These are phyloP conservation scores for Drosophila nannoptera DNA, from an alignment of 1,140 invertebrate species.

Conservation along the genomic window DNA sequence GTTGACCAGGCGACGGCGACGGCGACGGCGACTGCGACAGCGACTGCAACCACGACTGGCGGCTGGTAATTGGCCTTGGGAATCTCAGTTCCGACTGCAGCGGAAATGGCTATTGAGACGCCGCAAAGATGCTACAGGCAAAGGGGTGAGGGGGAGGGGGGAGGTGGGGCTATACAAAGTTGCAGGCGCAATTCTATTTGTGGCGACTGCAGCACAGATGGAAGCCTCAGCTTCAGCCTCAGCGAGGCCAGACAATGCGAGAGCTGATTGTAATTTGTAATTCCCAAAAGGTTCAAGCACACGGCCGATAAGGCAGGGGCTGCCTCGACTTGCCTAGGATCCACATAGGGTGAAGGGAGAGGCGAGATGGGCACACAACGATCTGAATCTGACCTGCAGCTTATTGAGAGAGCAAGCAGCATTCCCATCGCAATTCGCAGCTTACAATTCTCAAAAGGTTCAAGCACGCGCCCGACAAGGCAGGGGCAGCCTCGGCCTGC, in stretches of 20 bases:
- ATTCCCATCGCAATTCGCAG: no score
- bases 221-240: no score
- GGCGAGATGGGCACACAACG: no score
- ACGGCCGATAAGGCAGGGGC: background rate
- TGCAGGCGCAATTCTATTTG: slow-evolving; percentile 1
- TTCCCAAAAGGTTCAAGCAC: background rate
- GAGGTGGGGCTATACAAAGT: slow-evolving; percentile 7
- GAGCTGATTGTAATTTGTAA: background rate
- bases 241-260: background rate
- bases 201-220: background rate
- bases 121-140: slow-evolving; percentile 5
- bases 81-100: background rate
- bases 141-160: background rate
- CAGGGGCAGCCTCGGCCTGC: no score
- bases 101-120: background rate
- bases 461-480: no score
- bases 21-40: background rate
- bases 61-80: slow-evolving; percentile 1
- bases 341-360: no score
- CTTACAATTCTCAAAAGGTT: no score
- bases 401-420: no score
- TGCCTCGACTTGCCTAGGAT: no score
- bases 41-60: background rate
- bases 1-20: no score
- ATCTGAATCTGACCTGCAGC: no score